Evolutionary conservation across 2,797 vertebrate species (phyloP).

Genomic region (Heterohyrax brucei): DNA sequence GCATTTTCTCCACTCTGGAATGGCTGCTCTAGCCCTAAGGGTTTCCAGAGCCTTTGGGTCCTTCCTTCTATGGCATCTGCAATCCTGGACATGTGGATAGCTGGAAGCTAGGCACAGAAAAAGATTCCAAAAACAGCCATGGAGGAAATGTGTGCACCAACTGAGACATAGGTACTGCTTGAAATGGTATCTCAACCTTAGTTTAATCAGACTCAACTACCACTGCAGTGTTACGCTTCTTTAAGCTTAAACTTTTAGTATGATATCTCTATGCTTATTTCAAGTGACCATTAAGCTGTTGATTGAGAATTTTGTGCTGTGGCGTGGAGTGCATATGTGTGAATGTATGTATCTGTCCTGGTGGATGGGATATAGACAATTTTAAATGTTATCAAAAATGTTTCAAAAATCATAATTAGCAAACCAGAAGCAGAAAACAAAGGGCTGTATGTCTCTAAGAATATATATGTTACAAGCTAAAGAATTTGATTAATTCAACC

Average conservation of each 20-base stretch:
- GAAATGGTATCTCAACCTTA: neutral
- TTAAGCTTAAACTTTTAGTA: constrained; percentile 19
- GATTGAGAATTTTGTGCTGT: neutral
- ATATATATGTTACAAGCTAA: neutral
- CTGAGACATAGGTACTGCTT: neutral
- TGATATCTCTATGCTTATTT: neutral
- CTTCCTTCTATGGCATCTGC: neutral
- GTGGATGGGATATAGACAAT: neutral
- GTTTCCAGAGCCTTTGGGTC: neutral
- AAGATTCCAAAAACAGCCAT: neutral
- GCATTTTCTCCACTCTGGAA: neutral
- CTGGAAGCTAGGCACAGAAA: constrained; percentile 10
- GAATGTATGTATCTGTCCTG: neutral
- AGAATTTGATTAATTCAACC: neutral
- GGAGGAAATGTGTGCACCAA: neutral
- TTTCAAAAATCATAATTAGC: constrained; percentile 3
- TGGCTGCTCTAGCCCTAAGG: neutral
- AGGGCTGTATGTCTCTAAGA: neutral
- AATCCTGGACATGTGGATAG: neutral
- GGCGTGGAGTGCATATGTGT: accelerated
- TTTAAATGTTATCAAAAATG: constrained; percentile 33
- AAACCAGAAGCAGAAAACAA: constrained; percentile 39
- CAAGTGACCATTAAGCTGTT: neutral
- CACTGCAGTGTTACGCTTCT: neutral
- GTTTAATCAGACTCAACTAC: constrained; percentile 20